Conservation (phyloP, 2,888 invertebrate genomes). For the Hyalella azteca region DNA sequence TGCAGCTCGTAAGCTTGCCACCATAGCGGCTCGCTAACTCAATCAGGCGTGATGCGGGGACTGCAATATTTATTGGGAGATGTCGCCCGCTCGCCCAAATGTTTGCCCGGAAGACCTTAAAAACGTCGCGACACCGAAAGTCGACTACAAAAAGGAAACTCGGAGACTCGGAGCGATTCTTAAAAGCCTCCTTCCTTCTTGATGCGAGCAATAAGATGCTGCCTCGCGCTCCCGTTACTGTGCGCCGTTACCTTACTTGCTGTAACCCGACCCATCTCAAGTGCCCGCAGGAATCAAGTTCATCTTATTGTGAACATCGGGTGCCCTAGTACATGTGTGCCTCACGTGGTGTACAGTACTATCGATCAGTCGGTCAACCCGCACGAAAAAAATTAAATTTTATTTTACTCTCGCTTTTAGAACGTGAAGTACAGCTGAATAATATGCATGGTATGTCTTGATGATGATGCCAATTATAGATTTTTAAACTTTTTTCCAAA, state of each 20-base stretch:
- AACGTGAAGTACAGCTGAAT: too few relatives aligned
- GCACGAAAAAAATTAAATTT: too few relatives aligned
- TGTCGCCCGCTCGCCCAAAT: neutral
- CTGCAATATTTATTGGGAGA: neutral
- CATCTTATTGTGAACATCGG: too few relatives aligned
- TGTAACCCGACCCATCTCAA: neutral
- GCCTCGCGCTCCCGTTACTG: constrained; percentile 1
- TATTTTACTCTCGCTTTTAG: too few relatives aligned
- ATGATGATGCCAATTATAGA: too few relatives aligned
- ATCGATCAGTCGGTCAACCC: too few relatives aligned
- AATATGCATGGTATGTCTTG: too few relatives aligned
- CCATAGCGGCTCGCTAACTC: neutral
- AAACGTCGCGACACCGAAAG: neutral
- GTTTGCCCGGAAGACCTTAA: neutral
- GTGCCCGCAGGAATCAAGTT: too few relatives aligned
- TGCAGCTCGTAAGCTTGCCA: too few relatives aligned
- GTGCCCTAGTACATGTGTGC: too few relatives aligned
- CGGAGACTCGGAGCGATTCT: neutral
- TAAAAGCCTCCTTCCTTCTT: constrained; percentile 10
- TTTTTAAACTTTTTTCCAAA: too few relatives aligned
- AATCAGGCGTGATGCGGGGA: neutral
- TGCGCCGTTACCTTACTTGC: neutral
- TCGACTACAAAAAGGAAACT: constrained; percentile 4
- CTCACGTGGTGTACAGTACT: too few relatives aligned
- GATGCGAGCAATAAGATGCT: constrained; percentile 10